phyloP scores from a whole-genome alignment of 2,113 vertebrate species.

The Cyprinodon brontotheroides region DNA sequence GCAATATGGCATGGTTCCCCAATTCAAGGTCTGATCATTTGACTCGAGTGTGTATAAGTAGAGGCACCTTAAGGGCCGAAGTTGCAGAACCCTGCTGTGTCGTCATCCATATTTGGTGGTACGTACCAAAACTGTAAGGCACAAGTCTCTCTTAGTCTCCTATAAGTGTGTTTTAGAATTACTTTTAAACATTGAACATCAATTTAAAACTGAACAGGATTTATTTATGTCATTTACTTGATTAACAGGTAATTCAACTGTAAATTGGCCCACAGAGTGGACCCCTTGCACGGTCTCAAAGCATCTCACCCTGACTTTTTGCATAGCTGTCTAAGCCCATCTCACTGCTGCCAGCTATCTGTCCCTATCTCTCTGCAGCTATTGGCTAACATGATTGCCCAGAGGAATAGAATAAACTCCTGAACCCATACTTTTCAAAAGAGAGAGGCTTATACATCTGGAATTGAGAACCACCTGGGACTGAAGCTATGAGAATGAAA shows the following conservation, averaged over 20 bases:
- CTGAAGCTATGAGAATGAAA: conserved; percentile 45
- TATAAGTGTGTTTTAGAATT: too few species aligned
- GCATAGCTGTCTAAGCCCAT: conserved; percentile 23
- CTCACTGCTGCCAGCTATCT: conserved; percentile 38
- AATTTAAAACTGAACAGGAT: too few species aligned
- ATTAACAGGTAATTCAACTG: background rate
- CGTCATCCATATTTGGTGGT: too few species aligned
- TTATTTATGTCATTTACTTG: too few species aligned
- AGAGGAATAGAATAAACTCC: conserved; percentile 68
- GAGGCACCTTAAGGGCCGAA: too few species aligned
- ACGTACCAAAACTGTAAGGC: too few species aligned
- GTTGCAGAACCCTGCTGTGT: too few species aligned
- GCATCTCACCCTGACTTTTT: conserved; percentile 22
- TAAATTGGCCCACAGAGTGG: conserved; percentile 8
- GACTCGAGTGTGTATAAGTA: too few species aligned
- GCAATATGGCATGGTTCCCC: too few species aligned
- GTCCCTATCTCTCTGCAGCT: conserved; percentile 22
- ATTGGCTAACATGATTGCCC: conserved; percentile 60
- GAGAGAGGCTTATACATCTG: conserved; percentile 65
- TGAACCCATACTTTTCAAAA: conserved; percentile 68
- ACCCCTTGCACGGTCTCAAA: conserved; percentile 30
- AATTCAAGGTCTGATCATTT: too few species aligned
- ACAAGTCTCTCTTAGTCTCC: too few species aligned
- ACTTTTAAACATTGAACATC: too few species aligned
- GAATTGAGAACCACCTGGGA: conserved; percentile 63